Evolutionary conservation across 2,888 invertebrate species (phyloP), one percentile per base, ranked within the genome.

Genomic region (Lepidochrysops patricia): DNA sequence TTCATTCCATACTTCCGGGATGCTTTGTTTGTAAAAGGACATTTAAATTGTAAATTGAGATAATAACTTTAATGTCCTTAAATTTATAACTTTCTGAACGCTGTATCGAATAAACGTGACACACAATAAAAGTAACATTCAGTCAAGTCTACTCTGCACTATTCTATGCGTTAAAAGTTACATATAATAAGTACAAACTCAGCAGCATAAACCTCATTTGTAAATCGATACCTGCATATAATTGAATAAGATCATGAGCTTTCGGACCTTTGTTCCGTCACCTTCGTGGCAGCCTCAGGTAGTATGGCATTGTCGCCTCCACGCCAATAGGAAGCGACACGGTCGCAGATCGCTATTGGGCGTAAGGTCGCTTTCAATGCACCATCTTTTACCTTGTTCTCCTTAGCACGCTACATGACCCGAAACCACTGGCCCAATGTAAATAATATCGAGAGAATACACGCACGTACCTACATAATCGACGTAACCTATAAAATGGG

Each of bases 321-420:
- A 76, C 80, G 84, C 82, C 86, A 87, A 81, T 88, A 88, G 89
- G 89, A 89, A 89, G 89, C 88, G 80, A 75, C 79, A 68, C 82
- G 79, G 78, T 74, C 83, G 75, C 81, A 84, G 82, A 82, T 83
- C 74, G 86, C 87, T 88, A 88, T 89, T 88, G 87, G 87, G 87
- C 85, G 82, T 89, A 87, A 88, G 89, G 89, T 81, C 89, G 76
- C 82, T 84, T 80, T 87, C 87, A 89, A 88, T 89, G 89, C 86
- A 88, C 89, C 89, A 89, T 89, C 88, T 88, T 86, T 89, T 84
- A 84, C 89, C 89, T 88, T 89, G 89, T 89, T 82, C 88, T 79
- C 84, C 87, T 88, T 89, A 84, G 76, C 72, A 73, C 73, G 75
- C 75, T 70, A 76, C 77, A 74, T 85, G 86, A 87, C 85, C 88